phyloP scores from a whole-genome alignment of 2,113 vertebrate species.

The Myiagra hebetior region DNA sequence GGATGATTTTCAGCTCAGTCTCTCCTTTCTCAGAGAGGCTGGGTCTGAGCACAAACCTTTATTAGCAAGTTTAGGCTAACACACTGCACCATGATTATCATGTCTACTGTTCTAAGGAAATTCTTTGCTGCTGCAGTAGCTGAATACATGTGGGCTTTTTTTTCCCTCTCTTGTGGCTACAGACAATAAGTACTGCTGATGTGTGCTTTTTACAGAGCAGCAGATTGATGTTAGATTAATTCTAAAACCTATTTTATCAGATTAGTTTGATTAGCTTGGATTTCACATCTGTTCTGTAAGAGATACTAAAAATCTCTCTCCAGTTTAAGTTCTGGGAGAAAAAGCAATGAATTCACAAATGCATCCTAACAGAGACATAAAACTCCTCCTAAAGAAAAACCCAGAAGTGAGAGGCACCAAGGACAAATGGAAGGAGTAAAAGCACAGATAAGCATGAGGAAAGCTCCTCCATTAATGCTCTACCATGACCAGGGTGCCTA shows the following conservation, averaged over 20 bases:
- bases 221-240: neutral
- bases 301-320: neutral
- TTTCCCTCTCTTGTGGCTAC: neutral
- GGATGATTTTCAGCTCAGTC: neutral
- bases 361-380: neutral
- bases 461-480: neutral
- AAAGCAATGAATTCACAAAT: neutral
- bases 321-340: neutral
- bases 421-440: neutral
- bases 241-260: conserved; percentile 12
- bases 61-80: neutral
- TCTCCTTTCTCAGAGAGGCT: neutral
- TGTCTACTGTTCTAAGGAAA: neutral
- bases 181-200: neutral
- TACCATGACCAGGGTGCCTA: neutral
- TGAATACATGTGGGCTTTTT: neutral
- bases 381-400: neutral
- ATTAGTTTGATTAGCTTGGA: neutral
- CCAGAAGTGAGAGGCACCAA: neutral
- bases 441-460: neutral
- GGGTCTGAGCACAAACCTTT: neutral
- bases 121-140: neutral
- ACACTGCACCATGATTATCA: neutral
- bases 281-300: neutral
- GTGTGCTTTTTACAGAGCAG: neutral